phyloP scores from a whole-genome alignment of 92 coral and sea anemone genomes.

The Heliopora coerulea region DNA sequence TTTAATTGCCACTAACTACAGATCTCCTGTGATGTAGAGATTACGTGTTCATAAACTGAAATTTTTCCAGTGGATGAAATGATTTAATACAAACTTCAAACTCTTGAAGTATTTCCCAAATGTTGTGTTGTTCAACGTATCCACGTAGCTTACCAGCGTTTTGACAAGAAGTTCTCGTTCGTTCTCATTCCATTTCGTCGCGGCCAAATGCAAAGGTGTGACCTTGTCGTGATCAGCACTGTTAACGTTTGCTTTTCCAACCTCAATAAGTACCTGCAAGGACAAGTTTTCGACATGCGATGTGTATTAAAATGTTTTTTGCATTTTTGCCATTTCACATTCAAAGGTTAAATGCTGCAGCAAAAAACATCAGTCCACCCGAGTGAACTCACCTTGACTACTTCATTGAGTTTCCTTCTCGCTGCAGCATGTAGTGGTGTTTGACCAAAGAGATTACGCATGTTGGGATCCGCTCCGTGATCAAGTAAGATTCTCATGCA shows the following conservation, averaged over 20 bases:
- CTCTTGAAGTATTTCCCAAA: too few relatives aligned
- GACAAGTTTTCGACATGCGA: neutral
- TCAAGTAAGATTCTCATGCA: conserved; percentile 22
- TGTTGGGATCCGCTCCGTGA: conserved; percentile 30
- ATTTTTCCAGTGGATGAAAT: too few relatives aligned
- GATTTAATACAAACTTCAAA: too few relatives aligned
- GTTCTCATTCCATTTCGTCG: conserved; percentile 1
- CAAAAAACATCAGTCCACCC: neutral
- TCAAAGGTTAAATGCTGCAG: too few relatives aligned
- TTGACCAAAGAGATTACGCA: conserved; percentile 19
- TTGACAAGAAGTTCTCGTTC: neutral
- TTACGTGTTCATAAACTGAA: too few relatives aligned
- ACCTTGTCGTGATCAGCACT: conserved; percentile 27
- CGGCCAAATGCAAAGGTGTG: conserved; percentile 26
- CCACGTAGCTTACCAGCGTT: conserved; percentile 23
- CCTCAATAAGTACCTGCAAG: conserved; percentile 12
- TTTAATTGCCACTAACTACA: too few relatives aligned
- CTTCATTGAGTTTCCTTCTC: conserved; percentile 24
- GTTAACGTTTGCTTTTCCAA: conserved; percentile 34
- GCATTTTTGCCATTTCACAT: too few relatives aligned
- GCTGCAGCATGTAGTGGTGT: conserved; percentile 33
- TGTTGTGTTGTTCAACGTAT: too few relatives aligned
- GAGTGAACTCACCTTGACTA: conserved; percentile 14
- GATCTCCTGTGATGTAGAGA: too few relatives aligned
- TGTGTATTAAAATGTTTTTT: too few relatives aligned